Conservation (phyloP, 2,888 invertebrate species). For the Zele albiditarsus region DNA sequence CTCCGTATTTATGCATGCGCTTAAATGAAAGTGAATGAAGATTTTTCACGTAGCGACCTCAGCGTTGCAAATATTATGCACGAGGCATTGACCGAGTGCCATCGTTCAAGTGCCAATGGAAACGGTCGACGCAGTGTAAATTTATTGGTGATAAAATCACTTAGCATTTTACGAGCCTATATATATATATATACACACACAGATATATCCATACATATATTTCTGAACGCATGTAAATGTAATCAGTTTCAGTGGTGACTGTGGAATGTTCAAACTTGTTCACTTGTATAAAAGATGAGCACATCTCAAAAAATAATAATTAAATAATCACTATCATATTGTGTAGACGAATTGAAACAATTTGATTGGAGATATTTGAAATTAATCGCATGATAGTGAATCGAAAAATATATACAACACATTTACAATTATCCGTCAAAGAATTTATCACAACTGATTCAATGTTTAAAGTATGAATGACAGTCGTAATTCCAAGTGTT, state of each 20-base stretch:
- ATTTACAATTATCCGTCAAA: too few species aligned
- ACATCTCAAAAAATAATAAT: too few species aligned
- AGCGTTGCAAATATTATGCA: not conserved
- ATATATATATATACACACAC: constrained; percentile 60
- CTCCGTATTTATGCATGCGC: not conserved
- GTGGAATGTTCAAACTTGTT: constrained; percentile 32
- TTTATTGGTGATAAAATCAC: constrained; percentile 68
- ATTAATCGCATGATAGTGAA: too few species aligned
- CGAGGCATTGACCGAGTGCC: constrained; percentile 43
- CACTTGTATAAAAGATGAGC: constrained; percentile 29
- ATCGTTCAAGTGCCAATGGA: constrained; percentile 47
- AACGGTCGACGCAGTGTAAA: constrained; percentile 58
- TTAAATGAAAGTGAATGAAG: constrained; percentile 37
- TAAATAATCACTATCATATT: too few species aligned
- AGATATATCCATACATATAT: too few species aligned
- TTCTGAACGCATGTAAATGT: constrained; percentile 50
- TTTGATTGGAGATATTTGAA: too few species aligned
- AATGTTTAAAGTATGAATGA: too few species aligned
- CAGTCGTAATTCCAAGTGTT: too few species aligned
- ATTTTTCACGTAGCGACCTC: constrained; percentile 33
- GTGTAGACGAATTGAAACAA: too few species aligned
- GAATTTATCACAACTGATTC: too few species aligned
- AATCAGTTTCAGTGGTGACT: constrained; percentile 36
- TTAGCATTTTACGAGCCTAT: constrained; percentile 62
- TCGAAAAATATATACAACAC: too few species aligned